These are phyloP conservation scores for Columba livia DNA, from an alignment of 2,113 vertebrate genomes.

Conservation along the genomic window DNA sequence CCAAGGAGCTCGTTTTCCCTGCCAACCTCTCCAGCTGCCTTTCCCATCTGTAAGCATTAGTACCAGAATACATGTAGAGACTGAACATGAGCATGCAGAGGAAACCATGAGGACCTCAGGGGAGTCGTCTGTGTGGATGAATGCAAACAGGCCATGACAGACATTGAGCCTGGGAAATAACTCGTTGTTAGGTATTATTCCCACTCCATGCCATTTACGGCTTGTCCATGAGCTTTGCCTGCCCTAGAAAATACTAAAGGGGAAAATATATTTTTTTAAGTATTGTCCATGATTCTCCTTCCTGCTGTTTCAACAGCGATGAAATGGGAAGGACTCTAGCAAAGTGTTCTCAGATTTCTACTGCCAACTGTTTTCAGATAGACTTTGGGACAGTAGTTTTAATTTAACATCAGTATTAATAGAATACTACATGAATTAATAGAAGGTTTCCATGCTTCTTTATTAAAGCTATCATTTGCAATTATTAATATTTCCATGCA, in stretches of 20 bases:
- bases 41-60: not conserved
- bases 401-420: slow-evolving; percentile 53
- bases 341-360: not conserved
- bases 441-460: slow-evolving; percentile 11
- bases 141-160: not conserved
- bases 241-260: not conserved
- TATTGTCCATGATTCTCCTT: not conserved
- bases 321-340: not conserved
- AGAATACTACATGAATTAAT: slow-evolving; percentile 38
- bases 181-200: not conserved
- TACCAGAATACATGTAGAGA: not conserved
- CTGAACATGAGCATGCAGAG: not conserved
- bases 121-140: not conserved
- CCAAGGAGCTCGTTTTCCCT: not conserved
- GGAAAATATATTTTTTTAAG: not conserved
- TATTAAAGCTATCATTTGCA: slow-evolving; percentile 34
- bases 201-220: not conserved
- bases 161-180: slow-evolving; percentile 14
- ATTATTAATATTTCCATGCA: not conserved
- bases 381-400: not conserved
- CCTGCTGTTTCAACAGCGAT: not conserved
- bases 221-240: not conserved
- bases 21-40: slow-evolving; percentile 28
- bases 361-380: not conserved
- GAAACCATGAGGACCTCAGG: not conserved